Percentiles rank a stretch among this genome's conserved stretches.
These are phyloP conservation scores for Peromyscus aztecus DNA, from an alignment of 2,797 vertebrate genomes.

Conservation along the genomic window DNA sequence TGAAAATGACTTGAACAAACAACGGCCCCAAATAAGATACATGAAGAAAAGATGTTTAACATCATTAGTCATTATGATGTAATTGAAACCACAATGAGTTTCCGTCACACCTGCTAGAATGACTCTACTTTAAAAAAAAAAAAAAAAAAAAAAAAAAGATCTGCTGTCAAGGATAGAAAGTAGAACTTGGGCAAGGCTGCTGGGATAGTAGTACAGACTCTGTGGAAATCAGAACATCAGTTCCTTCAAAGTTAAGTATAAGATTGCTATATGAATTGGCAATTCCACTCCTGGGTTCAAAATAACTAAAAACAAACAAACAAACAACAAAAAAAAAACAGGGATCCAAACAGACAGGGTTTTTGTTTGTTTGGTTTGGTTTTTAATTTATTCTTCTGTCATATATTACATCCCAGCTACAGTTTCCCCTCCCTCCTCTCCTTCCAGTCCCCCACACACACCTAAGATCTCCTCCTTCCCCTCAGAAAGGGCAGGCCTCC, in stretches of 20 bases:
- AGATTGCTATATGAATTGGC: background rate
- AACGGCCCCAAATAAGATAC: conserved; percentile 31
- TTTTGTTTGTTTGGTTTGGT: background rate
- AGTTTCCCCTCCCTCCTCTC: background rate
- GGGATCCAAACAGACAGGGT: background rate
- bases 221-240: background rate
- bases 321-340: background rate
- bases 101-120: background rate
- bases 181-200: background rate
- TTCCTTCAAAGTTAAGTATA: conserved; percentile 28
- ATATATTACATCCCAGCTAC: background rate
- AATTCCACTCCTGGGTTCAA: background rate
- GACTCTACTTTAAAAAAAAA: background rate
- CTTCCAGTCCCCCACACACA: background rate
- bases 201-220: background rate
- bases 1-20: background rate
- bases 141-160: background rate
- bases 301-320: background rate
- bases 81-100: background rate
- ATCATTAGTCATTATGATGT: background rate
- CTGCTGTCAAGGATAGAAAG: background rate
- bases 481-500: background rate
- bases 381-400: background rate
- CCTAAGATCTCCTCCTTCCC: background rate
- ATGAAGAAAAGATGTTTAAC: background rate